Base-by-base conservation (phyloP, 2,113 vertebrate species). In the Gobio gobio region DNA sequence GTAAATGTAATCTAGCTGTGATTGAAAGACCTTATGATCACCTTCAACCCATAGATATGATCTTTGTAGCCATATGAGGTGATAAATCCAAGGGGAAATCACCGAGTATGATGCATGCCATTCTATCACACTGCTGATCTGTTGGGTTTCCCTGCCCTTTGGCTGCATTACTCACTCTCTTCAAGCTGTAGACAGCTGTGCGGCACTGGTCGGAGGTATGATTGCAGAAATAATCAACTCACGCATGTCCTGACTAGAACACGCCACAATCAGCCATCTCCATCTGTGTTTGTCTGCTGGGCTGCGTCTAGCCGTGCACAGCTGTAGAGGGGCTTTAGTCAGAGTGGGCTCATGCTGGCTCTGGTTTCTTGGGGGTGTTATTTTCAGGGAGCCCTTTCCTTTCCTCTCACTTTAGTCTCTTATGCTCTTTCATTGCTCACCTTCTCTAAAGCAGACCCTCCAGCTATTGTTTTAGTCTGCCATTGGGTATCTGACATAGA, bases 251-350 rank as follows among this genome's bases (percentile, higher is more conserved):
- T 84, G 86, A 86, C 75, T 85, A 85, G 84, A 56, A 66, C 83
- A 88, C 68, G 85, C 83, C 87, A 43, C 78, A 78, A 88, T 86
- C 88, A 88, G 88, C 87, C 87, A 86, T 90, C 81, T 78, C 87
- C 92, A 93, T 86, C 90, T 89, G 90, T 75, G 83, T 12, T 83
- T 70, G 54, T 77, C 63, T 81, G 85, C 40, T 47, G 81, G 64
- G 36, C 76, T 76, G 83, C 72, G 89, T 92, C 90, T 89, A 85
- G 68, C 74, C 26, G 76, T 68, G 63, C 24, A n/a, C 59, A 29
- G 86, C 85, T 89, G 86, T 87, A 87, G 43, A 85, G 79, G 73
- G 88, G 86, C 90, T 93, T 92, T 93, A 89, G 89, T 92, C 90
- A 85, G 86, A 91, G 90, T 90, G 89, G 88, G 90, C 85, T 66